Conservation (phyloP, 1,140 invertebrate species). For the Drosophila azteca region DNA sequence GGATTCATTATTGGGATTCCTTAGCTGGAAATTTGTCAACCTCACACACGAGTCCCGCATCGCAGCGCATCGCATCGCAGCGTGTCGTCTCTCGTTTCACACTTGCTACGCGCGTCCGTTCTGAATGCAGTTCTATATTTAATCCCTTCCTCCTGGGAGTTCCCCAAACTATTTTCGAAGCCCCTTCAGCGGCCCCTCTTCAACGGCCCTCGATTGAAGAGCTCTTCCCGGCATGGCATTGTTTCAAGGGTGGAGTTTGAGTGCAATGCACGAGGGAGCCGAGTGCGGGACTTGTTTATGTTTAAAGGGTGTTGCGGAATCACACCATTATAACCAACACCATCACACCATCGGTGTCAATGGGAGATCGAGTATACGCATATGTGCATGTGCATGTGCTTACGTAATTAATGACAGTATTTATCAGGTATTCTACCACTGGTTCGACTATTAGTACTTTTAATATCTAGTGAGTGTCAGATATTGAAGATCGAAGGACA, state of each 20-base stretch:
- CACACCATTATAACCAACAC: slow-evolving; percentile 47
- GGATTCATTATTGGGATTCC: slow-evolving; percentile 3
- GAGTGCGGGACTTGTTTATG: slow-evolving; percentile 20
- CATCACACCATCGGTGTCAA: slow-evolving; percentile 20
- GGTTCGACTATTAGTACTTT: slow-evolving; percentile 6
- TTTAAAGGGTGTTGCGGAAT: slow-evolving; percentile 30
- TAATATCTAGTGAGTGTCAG: background rate
- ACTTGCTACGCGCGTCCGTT: background rate
- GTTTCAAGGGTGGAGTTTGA: slow-evolving; percentile 20
- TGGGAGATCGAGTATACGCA: slow-evolving; percentile 4
- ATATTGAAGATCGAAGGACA: background rate
- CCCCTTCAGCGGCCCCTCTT: slow-evolving; percentile 35
- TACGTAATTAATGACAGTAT: slow-evolving; percentile 69
- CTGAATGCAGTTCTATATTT: slow-evolving; percentile 28
- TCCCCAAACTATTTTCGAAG: slow-evolving; percentile 23
- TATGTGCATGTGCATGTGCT: slow-evolving; percentile 19
- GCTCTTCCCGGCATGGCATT: slow-evolving; percentile 35
- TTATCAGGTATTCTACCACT: slow-evolving; percentile 48
- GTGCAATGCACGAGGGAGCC: background rate
- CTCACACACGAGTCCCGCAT: background rate
- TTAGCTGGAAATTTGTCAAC: slow-evolving; percentile 25
- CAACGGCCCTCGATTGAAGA: slow-evolving; percentile 20
- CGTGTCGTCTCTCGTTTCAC: slow-evolving; percentile 2
- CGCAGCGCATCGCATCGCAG: too few species aligned
- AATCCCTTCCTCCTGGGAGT: slow-evolving; percentile 7